Evolutionary conservation across 2,888 invertebrate genomes (phyloP), one percentile per base, ranked within the genome.

Genomic region (Euclidia mi): DNA sequence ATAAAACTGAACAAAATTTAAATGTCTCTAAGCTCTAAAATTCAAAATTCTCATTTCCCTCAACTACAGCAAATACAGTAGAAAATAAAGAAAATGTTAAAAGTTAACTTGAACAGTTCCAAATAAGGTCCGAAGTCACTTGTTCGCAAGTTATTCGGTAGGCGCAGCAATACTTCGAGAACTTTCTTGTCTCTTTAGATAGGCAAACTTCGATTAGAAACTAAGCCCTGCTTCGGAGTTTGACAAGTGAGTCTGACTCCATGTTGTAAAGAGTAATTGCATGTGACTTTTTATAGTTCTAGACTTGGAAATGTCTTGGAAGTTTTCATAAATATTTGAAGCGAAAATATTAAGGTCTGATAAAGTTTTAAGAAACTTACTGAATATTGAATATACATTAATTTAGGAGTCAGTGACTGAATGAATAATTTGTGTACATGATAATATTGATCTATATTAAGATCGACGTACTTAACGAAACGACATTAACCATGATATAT

Each of bases 181-280:
- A 75, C 56, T 73, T 74, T 59, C 59, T 37, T 58, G 71, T 66
- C 71, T 60, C 60, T 64, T 68, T 65, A 60, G 69, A 74, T 77
- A 72, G 78, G 65, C 65, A 69, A 78, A 78, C 66, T 78, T 78
- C 72, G 77, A 78, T 78, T 78, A 71, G 71, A 62, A 71, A 76
- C 76, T 73, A 69, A 78, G 69, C 69, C 65, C 48, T 52, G 60
- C 58, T 65, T 65, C 43, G 14, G 47, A 77, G 70, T 78, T 71
- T 65, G 76, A 70, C 72, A 76, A 78, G 72, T 72, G 65, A 70
- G 70, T 73, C 67, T 61, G 51, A 67, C 69, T 65, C 52, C 63
- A 68, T 65, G 71, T 58, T 63, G 71, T 63, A 56, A 65, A 68
- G 62, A 70, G 74, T 75, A 70, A 74, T 71, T 74, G 64, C 66